Percentiles rank a stretch among this genome's conserved stretches.
phyloP scores from a whole-genome alignment of 2,888 invertebrate genomes.

The Laothoe populi region DNA sequence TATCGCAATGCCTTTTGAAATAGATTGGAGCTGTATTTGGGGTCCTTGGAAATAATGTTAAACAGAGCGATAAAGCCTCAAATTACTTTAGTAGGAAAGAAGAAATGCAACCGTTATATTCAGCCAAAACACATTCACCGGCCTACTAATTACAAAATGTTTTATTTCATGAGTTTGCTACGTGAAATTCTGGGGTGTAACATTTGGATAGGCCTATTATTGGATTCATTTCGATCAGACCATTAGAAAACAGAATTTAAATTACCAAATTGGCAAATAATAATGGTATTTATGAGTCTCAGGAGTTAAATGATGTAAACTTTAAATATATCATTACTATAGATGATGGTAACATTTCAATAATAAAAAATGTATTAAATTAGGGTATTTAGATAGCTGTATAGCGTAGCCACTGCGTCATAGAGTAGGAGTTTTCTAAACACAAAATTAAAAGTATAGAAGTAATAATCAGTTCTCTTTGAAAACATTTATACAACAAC shows the following conservation, averaged over 20 bases:
- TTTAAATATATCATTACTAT: too few species aligned
- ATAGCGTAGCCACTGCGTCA: too few species aligned
- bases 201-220: background rate
- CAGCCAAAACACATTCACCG: constrained; percentile 7
- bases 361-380: too few species aligned
- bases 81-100: constrained; percentile 46
- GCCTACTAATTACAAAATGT: background rate
- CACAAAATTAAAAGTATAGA: too few species aligned
- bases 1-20: constrained; percentile 57
- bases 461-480: too few species aligned
- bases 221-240: too few species aligned
- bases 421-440: too few species aligned
- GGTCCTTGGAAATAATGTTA: constrained; percentile 63
- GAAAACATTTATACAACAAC: too few species aligned
- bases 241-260: background rate
- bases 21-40: constrained; percentile 33
- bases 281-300: too few species aligned
- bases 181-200: background rate
- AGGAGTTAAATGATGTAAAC: too few species aligned
- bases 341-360: too few species aligned
- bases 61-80: constrained; percentile 73
- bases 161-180: background rate
- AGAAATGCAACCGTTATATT: constrained; percentile 37
- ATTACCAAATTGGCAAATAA: background rate
- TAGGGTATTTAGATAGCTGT: too few species aligned